Conservation (phyloP, 2,888 invertebrate species). For the Acronicta psi region DNA sequence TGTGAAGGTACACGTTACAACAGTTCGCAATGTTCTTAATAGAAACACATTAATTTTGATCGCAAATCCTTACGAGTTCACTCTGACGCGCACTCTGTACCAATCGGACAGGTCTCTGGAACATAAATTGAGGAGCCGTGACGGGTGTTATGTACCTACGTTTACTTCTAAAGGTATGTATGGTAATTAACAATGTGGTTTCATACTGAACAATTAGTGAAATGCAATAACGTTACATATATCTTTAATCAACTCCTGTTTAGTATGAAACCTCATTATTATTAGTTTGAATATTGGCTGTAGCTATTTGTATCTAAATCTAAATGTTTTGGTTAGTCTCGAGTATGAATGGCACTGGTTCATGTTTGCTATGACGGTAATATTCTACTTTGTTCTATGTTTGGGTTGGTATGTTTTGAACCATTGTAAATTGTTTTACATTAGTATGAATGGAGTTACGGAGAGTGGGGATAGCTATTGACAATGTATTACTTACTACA, state of each 20-base stretch:
- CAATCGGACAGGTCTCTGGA: constrained; percentile 92
- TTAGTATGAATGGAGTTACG: constrained; percentile 37
- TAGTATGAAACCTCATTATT: constrained; percentile 55
- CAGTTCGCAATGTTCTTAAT: constrained; percentile 83
- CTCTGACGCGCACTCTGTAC: constrained; percentile 95
- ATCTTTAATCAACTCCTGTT: neutral
- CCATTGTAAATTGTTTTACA: constrained; percentile 46
- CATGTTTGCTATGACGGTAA: constrained; percentile 58
- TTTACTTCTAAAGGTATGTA: constrained; percentile 58
- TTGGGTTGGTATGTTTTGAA: constrained; percentile 56
- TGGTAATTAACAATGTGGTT: constrained; percentile 45
- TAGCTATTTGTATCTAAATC: constrained; percentile 58
- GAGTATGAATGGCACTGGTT: constrained; percentile 52
- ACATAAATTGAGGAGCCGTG: constrained; percentile 87
- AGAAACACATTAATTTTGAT: constrained; percentile 86
- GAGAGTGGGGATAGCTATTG: constrained; percentile 36
- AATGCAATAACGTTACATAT: neutral
- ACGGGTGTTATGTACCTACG: constrained; percentile 76
- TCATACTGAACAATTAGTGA: constrained; percentile 21
- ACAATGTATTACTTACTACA: constrained; percentile 56
- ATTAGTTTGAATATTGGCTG: constrained; percentile 47
- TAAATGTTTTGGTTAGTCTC: constrained; percentile 56
- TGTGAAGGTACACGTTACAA: constrained; percentile 87
- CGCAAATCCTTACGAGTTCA: constrained; percentile 93
- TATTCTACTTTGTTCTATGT: constrained; percentile 62